Base-by-base conservation (phyloP, 2,113 vertebrate genomes). In the Parotia lawesii region DNA sequence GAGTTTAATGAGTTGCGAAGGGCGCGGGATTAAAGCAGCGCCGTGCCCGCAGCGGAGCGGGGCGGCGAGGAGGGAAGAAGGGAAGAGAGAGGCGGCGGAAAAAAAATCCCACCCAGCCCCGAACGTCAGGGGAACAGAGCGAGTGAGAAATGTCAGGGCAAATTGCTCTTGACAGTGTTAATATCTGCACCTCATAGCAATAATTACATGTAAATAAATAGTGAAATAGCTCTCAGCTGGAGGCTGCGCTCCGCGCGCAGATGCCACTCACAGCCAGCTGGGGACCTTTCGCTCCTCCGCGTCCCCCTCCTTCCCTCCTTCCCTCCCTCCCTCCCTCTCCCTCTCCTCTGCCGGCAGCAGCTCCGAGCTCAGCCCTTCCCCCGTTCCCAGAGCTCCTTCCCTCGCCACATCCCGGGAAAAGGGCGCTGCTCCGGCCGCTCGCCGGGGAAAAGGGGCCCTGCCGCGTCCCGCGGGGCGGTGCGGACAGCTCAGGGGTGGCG, bases 151-250 rank as follows among this genome's bases (percentile, higher is more conserved):
- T 99, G 99, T 99, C 99, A 99, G 98, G 98, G 99, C 98, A 99
- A 99, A 99, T 99, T 99, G 98, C 98, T 99, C 98, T 99, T 99
- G 99, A 99, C 99, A 99, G 99, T 98, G 98, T 98, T 99, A 99
- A 99, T 99, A 99, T 99, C 98, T 98, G 98, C 99, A 98, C 98
- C 99, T 99, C 99, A 99, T 99, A 98, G 98, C 98, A 98, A 99
- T 99, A 99, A 99, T 99, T 99, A 99, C 98, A 99, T 99, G 99
- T 99, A 99, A 99, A 99, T 99, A 99, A 99, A 99, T 98, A 99
- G 99, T 98, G 98, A 99, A 99, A 99, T 99, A 98, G 98, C 98
- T 98, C 99, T 99, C 99, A 99, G 99, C 99, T 99, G 99, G 99
- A 99, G 98, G 97, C 98, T 96, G 97, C 95, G 95, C 95, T 95